Conservation (phyloP, 2,888 invertebrate genomes). For the Trisateles emortualis region DNA sequence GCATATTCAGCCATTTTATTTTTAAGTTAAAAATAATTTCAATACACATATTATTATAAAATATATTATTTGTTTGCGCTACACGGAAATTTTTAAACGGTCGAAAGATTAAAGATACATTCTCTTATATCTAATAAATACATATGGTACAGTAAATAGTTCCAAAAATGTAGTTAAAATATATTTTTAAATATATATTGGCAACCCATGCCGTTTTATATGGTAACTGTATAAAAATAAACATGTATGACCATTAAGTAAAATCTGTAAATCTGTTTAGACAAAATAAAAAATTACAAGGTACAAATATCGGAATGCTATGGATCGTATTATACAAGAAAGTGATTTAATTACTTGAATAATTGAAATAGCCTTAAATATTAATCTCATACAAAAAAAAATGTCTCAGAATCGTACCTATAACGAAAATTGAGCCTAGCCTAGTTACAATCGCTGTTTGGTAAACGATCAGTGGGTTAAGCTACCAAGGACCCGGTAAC, state of each 20-base stretch:
- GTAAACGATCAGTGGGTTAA: too few species aligned
- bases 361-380: too few species aligned
- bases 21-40: background rate
- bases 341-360: too few species aligned
- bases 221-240: slow-evolving; percentile 19
- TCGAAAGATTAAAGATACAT: slow-evolving; percentile 28
- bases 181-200: slow-evolving; percentile 20
- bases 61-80: slow-evolving; percentile 40
- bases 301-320: slow-evolving; percentile 33
- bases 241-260: slow-evolving; percentile 4
- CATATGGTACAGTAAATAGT: slow-evolving; percentile 34
- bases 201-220: slow-evolving; percentile 18
- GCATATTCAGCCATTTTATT: background rate
- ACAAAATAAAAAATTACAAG: slow-evolving; percentile 6
- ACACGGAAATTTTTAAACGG: slow-evolving; percentile 28
- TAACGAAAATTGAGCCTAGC: too few species aligned
- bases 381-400: too few species aligned
- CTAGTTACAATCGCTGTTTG: too few species aligned
- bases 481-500: too few species aligned
- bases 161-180: slow-evolving; percentile 38
- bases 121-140: slow-evolving; percentile 31
- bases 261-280: slow-evolving; percentile 22
- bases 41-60: slow-evolving; percentile 27
- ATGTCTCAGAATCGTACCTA: too few species aligned
- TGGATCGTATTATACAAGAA: background rate